Conservation (phyloP, 2,113 vertebrate species). For the Pseudonaja textilis region DNA sequence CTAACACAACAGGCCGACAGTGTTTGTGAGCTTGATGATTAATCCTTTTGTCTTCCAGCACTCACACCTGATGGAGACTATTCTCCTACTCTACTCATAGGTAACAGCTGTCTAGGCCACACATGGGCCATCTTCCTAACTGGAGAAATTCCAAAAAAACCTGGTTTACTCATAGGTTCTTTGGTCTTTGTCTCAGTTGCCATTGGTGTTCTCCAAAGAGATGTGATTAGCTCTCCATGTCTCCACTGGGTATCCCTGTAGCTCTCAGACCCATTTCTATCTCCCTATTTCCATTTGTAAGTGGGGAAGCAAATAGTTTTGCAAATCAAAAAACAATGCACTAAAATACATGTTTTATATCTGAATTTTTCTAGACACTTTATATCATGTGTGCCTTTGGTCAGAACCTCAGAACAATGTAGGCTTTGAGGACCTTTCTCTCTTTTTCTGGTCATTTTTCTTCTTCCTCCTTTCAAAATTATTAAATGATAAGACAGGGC, state of each 20-base stretch:
- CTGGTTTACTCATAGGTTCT: not conserved
- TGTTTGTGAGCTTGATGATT: not conserved
- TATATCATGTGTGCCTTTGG: not conserved
- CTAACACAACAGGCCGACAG: not conserved
- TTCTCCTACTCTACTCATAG: not conserved
- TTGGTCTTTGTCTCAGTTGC: not conserved
- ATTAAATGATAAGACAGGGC: conserved; percentile 56
- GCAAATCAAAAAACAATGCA: not conserved
- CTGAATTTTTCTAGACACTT: not conserved
- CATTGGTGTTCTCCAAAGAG: not conserved
- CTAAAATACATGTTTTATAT: not conserved
- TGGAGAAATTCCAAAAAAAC: not conserved
- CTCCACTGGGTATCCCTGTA: not conserved
- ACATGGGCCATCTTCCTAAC: not conserved
- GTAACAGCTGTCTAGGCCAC: not conserved
- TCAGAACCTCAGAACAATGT: not conserved
- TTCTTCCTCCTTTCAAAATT: conserved; percentile 37
- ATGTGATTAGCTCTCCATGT: not conserved
- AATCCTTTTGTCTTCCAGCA: not conserved
- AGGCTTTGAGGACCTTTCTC: not conserved
- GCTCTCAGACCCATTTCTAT: not conserved
- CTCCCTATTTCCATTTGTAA: not conserved
- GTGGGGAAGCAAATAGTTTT: not conserved
- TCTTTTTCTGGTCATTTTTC: conserved; percentile 37
- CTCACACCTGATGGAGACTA: not conserved